A percentile compares a stretch with the other conserved stretches of the same genome.
phyloP scores from a whole-genome alignment of 2,797 vertebrate genomes.

The Hipposideros larvatus region DNA sequence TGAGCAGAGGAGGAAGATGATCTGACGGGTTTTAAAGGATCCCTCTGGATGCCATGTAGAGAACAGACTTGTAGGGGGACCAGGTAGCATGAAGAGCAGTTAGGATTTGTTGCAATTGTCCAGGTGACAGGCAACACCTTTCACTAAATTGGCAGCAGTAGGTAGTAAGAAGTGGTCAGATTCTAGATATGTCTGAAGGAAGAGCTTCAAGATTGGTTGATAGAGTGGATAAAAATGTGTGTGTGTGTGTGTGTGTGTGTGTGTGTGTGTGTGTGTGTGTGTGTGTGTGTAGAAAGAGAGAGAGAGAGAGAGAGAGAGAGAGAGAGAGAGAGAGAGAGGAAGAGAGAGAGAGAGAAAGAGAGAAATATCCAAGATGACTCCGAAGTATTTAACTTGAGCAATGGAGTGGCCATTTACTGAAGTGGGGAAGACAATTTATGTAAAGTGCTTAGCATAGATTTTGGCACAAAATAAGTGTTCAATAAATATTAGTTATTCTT shows the following conservation, averaged over 20 bases:
- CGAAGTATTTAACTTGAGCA: background rate
- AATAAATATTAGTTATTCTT: conserved; percentile 20
- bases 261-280: background rate
- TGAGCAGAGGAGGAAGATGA: background rate
- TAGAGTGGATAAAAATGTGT: background rate
- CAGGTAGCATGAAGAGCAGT: background rate
- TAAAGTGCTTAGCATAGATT: background rate
- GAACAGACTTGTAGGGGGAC: background rate
- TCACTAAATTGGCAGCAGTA: background rate
- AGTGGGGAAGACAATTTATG: background rate
- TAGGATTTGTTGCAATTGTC: background rate
- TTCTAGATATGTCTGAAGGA: background rate
- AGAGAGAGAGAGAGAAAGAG: background rate
- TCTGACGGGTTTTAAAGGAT: background rate
- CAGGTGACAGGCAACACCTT: background rate
- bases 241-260: background rate
- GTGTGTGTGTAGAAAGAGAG: too few species aligned
- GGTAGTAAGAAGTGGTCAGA: background rate
- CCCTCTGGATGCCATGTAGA: background rate
- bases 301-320: background rate
- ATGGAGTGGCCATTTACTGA: background rate
- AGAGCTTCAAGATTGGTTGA: background rate
- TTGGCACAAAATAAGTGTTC: background rate
- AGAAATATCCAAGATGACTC: background rate
- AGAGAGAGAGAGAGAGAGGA: background rate